These are phyloP conservation scores for Drosophila obscura DNA, from an alignment of 1,140 invertebrate genomes.

Conservation along the genomic window DNA sequence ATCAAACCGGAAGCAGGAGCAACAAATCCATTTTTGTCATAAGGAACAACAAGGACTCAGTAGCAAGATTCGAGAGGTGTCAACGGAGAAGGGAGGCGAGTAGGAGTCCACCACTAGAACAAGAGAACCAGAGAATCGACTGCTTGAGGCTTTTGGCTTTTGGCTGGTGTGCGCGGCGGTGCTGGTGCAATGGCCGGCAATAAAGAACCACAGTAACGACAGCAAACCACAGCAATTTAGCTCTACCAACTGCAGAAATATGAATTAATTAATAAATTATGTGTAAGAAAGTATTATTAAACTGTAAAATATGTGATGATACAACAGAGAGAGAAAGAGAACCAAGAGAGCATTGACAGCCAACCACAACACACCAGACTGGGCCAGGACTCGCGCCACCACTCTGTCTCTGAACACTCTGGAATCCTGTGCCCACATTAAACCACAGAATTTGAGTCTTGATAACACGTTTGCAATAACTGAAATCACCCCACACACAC, in stretches of 20 bases:
- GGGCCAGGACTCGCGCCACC: neutral
- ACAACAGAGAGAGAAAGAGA: constrained; percentile 31
- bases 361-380: constrained; percentile 5
- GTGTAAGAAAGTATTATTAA: constrained; percentile 81
- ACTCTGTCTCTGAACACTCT: constrained; percentile 4
- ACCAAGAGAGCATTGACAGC: constrained; percentile 29
- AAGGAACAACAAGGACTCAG: constrained; percentile 46
- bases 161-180: constrained; percentile 19
- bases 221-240: constrained; percentile 35
- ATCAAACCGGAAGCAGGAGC: constrained; percentile 80
- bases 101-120: constrained; percentile 14
- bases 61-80: constrained; percentile 14
- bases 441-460: constrained; percentile 22
- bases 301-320: constrained; percentile 80
- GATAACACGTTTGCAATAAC: constrained; percentile 36
- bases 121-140: constrained; percentile 20
- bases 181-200: constrained; percentile 4
- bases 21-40: constrained; percentile 84
- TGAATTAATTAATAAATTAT: constrained; percentile 74
- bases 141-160: constrained; percentile 34
- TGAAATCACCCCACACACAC: constrained; percentile 2
- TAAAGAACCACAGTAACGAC: constrained; percentile 14
- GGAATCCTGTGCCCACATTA: constrained; percentile 6
- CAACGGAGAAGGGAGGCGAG: no score
- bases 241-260: constrained; percentile 49